These are phyloP conservation scores for Aphelenchoides besseyi DNA, from an alignment of 1,140 invertebrate species.

Conservation along the genomic window DNA sequence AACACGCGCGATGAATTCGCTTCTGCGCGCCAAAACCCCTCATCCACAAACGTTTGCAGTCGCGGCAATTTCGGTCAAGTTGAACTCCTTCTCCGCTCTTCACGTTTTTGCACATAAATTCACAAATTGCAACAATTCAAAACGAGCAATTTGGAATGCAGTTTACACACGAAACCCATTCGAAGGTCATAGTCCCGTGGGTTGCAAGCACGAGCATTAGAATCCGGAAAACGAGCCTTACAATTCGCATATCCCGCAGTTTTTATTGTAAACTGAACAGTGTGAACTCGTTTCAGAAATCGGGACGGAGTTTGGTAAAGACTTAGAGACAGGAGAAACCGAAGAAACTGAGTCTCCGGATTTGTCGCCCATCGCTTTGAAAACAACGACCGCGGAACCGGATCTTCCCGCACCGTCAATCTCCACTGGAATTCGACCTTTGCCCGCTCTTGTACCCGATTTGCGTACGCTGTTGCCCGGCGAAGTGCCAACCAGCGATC, in stretches of 20 bases:
- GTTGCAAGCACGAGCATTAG: too few species aligned
- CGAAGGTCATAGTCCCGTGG: too few species aligned
- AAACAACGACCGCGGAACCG: background rate
- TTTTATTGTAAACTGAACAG: background rate
- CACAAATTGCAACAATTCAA: too few species aligned
- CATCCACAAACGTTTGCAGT: constrained; percentile 1
- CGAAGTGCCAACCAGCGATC: background rate
- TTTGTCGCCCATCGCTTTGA: background rate
- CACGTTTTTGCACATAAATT: too few species aligned
- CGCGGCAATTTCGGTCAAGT: background rate
- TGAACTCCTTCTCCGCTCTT: too few species aligned
- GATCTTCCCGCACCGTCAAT: background rate
- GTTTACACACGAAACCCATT: too few species aligned
- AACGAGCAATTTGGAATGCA: too few species aligned
- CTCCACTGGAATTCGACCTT: background rate
- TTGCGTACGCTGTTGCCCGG: constrained; percentile 5
- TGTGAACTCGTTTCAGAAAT: constrained; percentile 20
- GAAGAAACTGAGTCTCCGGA: constrained; percentile 4
- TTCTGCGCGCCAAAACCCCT: too few species aligned
- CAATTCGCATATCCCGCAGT: background rate
- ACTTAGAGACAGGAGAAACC: constrained; percentile 35
- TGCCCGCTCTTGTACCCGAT: background rate
- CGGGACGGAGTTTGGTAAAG: constrained; percentile 40
- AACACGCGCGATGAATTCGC: too few species aligned
- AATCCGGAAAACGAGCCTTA: too few species aligned